A percentile compares a stretch with the other conserved stretches of the same genome.
phyloP scores from a whole-genome alignment of 2,888 invertebrate species.

The Taphrorychus bicolor region DNA sequence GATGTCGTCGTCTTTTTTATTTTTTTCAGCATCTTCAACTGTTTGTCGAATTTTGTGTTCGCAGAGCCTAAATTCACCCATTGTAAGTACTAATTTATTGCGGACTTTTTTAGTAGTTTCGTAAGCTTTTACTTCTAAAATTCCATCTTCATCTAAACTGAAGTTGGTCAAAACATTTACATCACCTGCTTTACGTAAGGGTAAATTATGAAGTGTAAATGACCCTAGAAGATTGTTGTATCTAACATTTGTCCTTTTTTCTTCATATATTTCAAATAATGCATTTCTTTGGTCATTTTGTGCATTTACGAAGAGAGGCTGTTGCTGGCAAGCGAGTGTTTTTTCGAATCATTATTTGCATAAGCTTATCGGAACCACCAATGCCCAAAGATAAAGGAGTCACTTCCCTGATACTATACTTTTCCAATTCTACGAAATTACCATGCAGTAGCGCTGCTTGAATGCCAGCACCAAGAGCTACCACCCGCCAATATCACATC shows the following conservation, averaged over 20 bases:
- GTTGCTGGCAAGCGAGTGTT: slow-evolving; percentile 38
- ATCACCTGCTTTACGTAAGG: slow-evolving; percentile 40
- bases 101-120: slow-evolving; percentile 20
- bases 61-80: slow-evolving; percentile 37
- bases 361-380: slow-evolving; percentile 29
- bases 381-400: slow-evolving; percentile 46
- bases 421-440: slow-evolving; percentile 25
- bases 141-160: slow-evolving; percentile 42
- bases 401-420: slow-evolving; percentile 41
- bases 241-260: slow-evolving; percentile 40
- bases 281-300: slow-evolving; percentile 26
- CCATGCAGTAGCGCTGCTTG: slow-evolving; percentile 42
- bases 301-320: not conserved
- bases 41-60: slow-evolving; percentile 28
- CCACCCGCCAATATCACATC: slow-evolving; percentile 49
- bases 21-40: slow-evolving; percentile 31
- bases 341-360: slow-evolving; percentile 40
- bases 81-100: slow-evolving; percentile 27
- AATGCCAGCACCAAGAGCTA: slow-evolving; percentile 45
- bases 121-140: slow-evolving; percentile 40
- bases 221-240: slow-evolving; percentile 42
- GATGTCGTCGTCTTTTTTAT: slow-evolving; percentile 29
- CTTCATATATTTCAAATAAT: slow-evolving; percentile 39
- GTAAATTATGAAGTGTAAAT: slow-evolving; percentile 32
- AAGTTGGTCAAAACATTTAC: slow-evolving; percentile 28